Base-by-base conservation (phyloP, 1,140 invertebrate genomes). In the Drosophila ananassae region DNA sequence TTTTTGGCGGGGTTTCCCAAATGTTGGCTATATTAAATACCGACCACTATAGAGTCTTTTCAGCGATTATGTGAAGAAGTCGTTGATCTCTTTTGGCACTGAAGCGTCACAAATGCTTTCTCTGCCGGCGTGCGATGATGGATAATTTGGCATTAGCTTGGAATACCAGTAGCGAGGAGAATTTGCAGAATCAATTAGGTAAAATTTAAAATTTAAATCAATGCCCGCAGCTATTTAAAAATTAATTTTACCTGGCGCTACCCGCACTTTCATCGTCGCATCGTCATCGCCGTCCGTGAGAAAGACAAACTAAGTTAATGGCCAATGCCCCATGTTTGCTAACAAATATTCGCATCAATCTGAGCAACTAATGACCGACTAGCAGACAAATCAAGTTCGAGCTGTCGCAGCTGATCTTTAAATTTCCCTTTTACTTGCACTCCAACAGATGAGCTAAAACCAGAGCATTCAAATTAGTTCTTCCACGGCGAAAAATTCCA, bases 111-210 rank as follows among this genome's bases (percentile, higher is more conserved):
- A 50, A 68, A 79, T 85, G 79, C 78, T 87, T 87, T 87, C 82
- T 76, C 82, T 71, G 60, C 48, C 56, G 34, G 69, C 59, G 64
- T 39, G 25, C 37, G 50, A 46, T 87, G 75, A 85, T 79, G 77
- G 62, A 89, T 76, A 59, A 59, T 80, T 46, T 58, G 64, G 32
- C 41, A 39, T 32, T 54, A 47, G 41, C n/a, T 54, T 10, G 32
- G 46, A 89, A 85, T 75, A 56, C 82, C 82, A 78, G 82, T 87
- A 87, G 82, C 83, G 37, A 50, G 64, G 41, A 53, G 55, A 64
- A 78, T 25, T 58, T 59, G 46, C 47, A 64, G 44, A 61, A 77
- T 69, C 53, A 61, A 62, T 77, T 77, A 58, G 39, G 37, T 48
- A 54, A 75, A 74, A 69, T 75, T 48, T 54, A 44, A 80, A 85